phyloP scores from a whole-genome alignment of 1,140 invertebrate species.

The Hestina assimilis region DNA sequence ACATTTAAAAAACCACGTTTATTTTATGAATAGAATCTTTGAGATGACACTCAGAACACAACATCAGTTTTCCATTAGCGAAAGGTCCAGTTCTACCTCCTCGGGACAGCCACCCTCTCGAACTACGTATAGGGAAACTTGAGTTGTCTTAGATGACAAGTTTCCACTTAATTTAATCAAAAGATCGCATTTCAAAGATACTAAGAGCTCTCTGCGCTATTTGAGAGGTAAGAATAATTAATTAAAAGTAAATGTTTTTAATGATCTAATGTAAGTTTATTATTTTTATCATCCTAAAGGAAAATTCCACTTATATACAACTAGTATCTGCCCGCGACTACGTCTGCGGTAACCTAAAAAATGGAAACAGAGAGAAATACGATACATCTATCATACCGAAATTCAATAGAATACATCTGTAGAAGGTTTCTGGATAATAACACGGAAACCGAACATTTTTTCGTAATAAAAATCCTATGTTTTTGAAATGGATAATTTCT shows the following conservation, averaged over 20 bases:
- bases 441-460: too few relatives aligned
- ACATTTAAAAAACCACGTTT: background rate
- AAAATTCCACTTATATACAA: too few relatives aligned
- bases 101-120: background rate
- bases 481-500: too few relatives aligned
- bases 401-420: too few relatives aligned
- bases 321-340: too few relatives aligned
- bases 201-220: background rate
- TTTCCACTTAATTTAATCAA: conserved; percentile 19
- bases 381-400: too few relatives aligned
- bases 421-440: too few relatives aligned
- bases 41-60: background rate
- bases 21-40: background rate
- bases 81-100: background rate
- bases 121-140: background rate
- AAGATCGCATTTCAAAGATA: conserved; percentile 18
- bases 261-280: background rate
- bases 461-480: too few relatives aligned
- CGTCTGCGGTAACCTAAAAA: too few relatives aligned
- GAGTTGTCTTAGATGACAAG: conserved; percentile 1
- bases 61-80: conserved; percentile 22
- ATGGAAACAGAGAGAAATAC: too few relatives aligned
- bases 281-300: too few relatives aligned
- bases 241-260: background rate
- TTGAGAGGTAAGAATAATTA: background rate